These are phyloP conservation scores for Rosalia funebris DNA, from an alignment of 2,888 invertebrate species.

Conservation along the genomic window DNA sequence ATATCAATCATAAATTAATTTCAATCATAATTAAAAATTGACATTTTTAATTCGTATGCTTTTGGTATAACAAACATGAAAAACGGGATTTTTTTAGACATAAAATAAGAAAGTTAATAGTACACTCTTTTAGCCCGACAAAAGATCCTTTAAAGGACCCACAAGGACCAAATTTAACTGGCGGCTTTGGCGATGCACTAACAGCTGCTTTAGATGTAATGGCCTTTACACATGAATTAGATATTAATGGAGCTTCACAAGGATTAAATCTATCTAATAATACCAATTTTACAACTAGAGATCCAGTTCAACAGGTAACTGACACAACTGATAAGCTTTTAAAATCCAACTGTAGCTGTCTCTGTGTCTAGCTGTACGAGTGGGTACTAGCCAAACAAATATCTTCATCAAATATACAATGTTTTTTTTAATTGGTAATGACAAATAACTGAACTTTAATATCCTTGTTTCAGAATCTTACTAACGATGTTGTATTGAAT, in stretches of 20 bases:
- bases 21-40: too few relatives aligned
- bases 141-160: constrained; percentile 64
- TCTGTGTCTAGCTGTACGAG: too few relatives aligned
- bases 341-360: too few relatives aligned
- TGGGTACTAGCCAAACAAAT: too few relatives aligned
- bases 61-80: too few relatives aligned
- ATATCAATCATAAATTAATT: too few relatives aligned
- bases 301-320: constrained; percentile 17
- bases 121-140: constrained; percentile 59
- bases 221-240: constrained; percentile 79
- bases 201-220: constrained; percentile 85
- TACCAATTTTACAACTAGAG: constrained; percentile 33
- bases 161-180: constrained; percentile 63
- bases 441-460: neutral
- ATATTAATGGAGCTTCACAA: constrained; percentile 53
- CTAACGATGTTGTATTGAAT: constrained; percentile 45
- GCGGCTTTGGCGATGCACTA: constrained; percentile 71
- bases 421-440: too few relatives aligned
- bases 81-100: too few relatives aligned
- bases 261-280: constrained; percentile 55
- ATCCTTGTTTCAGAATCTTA: constrained; percentile 39
- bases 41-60: too few relatives aligned
- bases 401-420: too few relatives aligned
- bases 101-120: too few relatives aligned
- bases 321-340: too few relatives aligned